A percentile compares a stretch with the other conserved stretches of the same genome.
Evolutionary conservation across 2,797 vertebrate genomes (phyloP).

Genomic region (Xiphorhynchus erythropygius): DNA sequence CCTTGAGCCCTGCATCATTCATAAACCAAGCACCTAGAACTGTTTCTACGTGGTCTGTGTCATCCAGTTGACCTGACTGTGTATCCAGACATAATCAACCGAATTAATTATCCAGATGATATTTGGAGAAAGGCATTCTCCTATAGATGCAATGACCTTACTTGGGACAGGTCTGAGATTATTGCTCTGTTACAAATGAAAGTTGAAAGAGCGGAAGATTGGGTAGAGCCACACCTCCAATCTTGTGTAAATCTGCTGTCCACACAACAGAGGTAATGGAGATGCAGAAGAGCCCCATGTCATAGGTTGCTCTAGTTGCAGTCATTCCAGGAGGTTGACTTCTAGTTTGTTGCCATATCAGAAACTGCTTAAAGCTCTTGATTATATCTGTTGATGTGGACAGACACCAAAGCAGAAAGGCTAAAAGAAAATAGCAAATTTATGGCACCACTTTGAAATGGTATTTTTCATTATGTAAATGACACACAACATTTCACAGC

Average conservation of each 20-base stretch:
- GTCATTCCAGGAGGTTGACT: not conserved
- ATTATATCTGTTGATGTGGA: not conserved
- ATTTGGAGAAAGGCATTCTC: not conserved
- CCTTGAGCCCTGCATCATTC: rapidly evolving
- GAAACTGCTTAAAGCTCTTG: not conserved
- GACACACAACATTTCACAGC: not conserved
- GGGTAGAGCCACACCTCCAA: not conserved
- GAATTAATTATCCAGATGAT: not conserved
- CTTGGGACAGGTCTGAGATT: not conserved
- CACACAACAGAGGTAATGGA: not conserved
- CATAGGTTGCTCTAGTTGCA: not conserved
- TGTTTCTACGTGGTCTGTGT: not conserved
- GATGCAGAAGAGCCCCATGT: not conserved
- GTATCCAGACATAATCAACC: not conserved
- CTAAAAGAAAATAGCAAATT: not conserved
- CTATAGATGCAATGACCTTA: not conserved
- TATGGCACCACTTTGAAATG: not conserved
- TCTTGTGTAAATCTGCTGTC: not conserved
- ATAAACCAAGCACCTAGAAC: not conserved
- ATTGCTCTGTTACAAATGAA: not conserved
- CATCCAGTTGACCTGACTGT: not conserved
- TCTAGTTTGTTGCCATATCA: not conserved
- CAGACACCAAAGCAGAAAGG: not conserved
- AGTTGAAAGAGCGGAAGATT: not conserved
- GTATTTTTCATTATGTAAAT: not conserved